A percentile compares a stretch with the other conserved stretches of the same genome.
phyloP scores from a whole-genome alignment of 2,888 invertebrate genomes.

The Geophilus truncorum region DNA sequence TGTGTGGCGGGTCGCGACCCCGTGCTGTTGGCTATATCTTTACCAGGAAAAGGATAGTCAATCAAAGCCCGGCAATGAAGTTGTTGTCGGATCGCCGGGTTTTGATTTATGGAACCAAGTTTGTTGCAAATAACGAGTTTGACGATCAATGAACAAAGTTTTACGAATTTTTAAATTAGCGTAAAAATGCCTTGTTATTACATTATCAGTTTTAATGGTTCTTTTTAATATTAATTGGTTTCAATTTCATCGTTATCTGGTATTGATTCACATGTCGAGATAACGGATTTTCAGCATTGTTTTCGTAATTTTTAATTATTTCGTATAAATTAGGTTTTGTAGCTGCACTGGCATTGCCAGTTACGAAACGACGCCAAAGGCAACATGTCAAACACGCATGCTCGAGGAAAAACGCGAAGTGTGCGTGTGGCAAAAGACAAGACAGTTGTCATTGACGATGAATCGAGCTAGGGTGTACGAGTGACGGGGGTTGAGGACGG shows the following conservation, averaged over 20 bases:
- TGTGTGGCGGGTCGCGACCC: not conserved
- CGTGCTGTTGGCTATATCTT: not conserved
- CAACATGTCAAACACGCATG: not conserved
- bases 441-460: not conserved
- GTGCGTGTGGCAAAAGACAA: not conserved
- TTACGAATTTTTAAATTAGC: too few relatives aligned
- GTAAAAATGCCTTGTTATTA: too few relatives aligned
- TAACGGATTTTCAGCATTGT: too few relatives aligned
- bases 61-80: conserved; percentile 8
- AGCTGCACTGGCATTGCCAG: not conserved
- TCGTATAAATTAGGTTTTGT: too few relatives aligned
- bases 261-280: too few relatives aligned
- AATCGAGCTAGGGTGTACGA: conserved; percentile 6
- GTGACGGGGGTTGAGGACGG: conserved; percentile 8
- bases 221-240: too few relatives aligned
- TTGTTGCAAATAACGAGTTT: not conserved
- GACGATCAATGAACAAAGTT: not conserved
- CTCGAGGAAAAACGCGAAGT: not conserved
- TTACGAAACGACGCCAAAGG: not conserved
- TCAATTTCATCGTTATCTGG: too few relatives aligned
- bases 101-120: not conserved
- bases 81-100: not conserved
- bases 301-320: not conserved
- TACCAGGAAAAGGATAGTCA: not conserved
- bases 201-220: too few relatives aligned